A percentile compares a stretch with the other conserved stretches of the same genome.
Evolutionary conservation across 2,888 invertebrate genomes (phyloP).

Genomic region (Tupiocoris notatus): DNA sequence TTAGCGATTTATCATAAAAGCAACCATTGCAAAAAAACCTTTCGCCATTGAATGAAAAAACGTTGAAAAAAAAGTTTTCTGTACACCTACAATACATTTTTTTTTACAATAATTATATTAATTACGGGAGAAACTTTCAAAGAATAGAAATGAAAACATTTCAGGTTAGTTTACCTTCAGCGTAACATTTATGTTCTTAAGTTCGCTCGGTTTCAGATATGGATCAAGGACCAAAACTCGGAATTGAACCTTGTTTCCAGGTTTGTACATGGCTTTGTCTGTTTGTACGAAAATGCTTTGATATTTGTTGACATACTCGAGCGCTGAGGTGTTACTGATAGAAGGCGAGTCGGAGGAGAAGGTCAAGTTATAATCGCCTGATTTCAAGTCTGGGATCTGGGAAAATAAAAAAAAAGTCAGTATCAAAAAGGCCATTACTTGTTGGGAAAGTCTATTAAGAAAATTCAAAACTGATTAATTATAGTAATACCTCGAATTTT

Average conservation of each 20-base stretch:
- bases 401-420: not conserved
- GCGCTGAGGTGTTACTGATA: conserved; percentile 61
- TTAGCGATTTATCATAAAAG: too few species aligned
- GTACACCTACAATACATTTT: too few species aligned
- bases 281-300: conserved; percentile 87
- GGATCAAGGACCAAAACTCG: conserved; percentile 74
- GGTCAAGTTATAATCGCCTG: conserved; percentile 72
- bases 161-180: conserved; percentile 12
- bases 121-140: too few species aligned
- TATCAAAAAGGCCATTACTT: not conserved
- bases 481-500: conserved; percentile 74
- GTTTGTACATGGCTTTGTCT: conserved; percentile 88
- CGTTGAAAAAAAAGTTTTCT: too few species aligned
- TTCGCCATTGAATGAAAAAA: too few species aligned
- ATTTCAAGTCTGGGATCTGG: conserved; percentile 53
- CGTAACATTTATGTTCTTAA: conserved; percentile 15
- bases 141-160: too few species aligned
- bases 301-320: conserved; percentile 74
- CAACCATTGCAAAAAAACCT: too few species aligned
- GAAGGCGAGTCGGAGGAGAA: conserved; percentile 60
- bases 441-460: not conserved
- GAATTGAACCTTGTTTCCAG: conserved; percentile 78
- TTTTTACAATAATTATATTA: too few species aligned
- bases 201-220: conserved; percentile 65
- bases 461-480: too few species aligned